phyloP scores from a whole-genome alignment of 1,140 invertebrate genomes.

The Drosophila kohkoa region DNA sequence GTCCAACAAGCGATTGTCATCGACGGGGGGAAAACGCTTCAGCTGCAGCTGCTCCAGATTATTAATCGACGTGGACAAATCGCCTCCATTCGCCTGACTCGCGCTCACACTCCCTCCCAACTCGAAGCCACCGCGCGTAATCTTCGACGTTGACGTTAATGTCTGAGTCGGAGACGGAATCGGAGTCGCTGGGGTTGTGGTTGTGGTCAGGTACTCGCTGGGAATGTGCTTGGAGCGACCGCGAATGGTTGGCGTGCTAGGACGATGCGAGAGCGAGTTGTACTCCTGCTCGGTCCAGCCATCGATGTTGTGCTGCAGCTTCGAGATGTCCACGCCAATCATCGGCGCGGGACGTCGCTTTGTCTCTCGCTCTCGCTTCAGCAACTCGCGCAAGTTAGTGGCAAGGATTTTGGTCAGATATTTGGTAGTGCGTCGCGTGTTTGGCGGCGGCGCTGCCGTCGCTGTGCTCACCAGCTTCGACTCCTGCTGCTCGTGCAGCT shows the following conservation, averaged over 20 bases:
- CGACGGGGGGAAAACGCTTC: conserved; percentile 65
- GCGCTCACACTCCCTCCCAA: conserved; percentile 46
- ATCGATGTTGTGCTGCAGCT: conserved; percentile 92
- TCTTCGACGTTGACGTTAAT: conserved; percentile 74
- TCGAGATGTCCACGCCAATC: conserved; percentile 89
- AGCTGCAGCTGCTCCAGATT: conserved; percentile 73
- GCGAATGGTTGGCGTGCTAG: conserved; percentile 86
- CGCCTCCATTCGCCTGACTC: conserved; percentile 67
- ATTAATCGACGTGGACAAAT: conserved; percentile 75
- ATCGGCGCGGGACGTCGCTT: conserved; percentile 32
- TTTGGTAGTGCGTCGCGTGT: conserved; percentile 61
- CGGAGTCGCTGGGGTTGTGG: conserved; percentile 74
- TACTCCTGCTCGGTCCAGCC: conserved; percentile 93
- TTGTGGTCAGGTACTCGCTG: conserved; percentile 89
- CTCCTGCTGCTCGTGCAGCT: conserved; percentile 84
- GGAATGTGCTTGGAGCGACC: conserved; percentile 90
- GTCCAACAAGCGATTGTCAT: conserved; percentile 66
- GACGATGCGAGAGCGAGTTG: conserved; percentile 86
- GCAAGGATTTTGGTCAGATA: conserved; percentile 83
- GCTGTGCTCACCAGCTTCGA: conserved; percentile 83
- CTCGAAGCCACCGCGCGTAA: conserved; percentile 66
- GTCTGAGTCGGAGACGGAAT: conserved; percentile 24
- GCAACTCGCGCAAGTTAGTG: conserved; percentile 74
- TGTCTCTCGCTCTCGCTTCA: conserved; percentile 74
- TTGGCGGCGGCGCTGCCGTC: conserved; percentile 63